Evolutionary conservation across 1,140 invertebrate species (phyloP).

Genomic region (Drosophila sp.): DNA sequence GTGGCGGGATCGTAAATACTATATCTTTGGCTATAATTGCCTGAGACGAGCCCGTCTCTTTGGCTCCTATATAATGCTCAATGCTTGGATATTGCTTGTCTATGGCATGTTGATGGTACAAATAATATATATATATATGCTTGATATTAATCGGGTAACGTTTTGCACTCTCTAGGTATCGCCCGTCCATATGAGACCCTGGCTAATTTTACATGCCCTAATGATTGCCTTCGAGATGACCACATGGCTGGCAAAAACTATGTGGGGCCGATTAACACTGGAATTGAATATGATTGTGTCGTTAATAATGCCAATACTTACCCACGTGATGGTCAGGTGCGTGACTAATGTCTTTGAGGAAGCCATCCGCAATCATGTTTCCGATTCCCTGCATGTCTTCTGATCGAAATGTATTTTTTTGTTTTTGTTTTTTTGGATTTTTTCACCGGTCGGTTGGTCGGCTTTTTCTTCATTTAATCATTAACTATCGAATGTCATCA

Average conservation of each 20-base stretch:
- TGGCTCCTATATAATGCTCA: background rate
- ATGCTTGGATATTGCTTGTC: slow-evolving; percentile 36
- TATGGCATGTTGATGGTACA: slow-evolving; percentile 33
- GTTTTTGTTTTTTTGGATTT: background rate
- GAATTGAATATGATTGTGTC: background rate
- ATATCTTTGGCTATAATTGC: background rate
- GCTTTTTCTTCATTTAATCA: background rate
- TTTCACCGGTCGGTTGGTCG: background rate
- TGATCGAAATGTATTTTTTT: background rate
- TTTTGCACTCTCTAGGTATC: slow-evolving; percentile 9
- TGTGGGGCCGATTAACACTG: slow-evolving; percentile 1
- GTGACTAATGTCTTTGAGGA: slow-evolving; percentile 39
- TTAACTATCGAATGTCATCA: slow-evolving; percentile 44
- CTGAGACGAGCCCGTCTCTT: slow-evolving; percentile 15
- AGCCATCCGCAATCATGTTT: slow-evolving; percentile 21
- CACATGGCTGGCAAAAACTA: background rate
- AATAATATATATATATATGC: background rate
- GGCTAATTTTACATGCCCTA: slow-evolving; percentile 9
- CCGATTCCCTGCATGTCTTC: slow-evolving; percentile 19
- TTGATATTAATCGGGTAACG: too few species aligned
- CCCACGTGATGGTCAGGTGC: slow-evolving; percentile 38
- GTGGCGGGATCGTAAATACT: slow-evolving; percentile 44
- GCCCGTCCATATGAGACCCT: slow-evolving; percentile 23
- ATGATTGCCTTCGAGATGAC: slow-evolving; percentile 27
- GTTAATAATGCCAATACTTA: slow-evolving; percentile 7